These are phyloP conservation scores for Paramormyrops hopkinsi DNA, from an alignment of 2,797 vertebrate genomes.

Conservation along the genomic window DNA sequence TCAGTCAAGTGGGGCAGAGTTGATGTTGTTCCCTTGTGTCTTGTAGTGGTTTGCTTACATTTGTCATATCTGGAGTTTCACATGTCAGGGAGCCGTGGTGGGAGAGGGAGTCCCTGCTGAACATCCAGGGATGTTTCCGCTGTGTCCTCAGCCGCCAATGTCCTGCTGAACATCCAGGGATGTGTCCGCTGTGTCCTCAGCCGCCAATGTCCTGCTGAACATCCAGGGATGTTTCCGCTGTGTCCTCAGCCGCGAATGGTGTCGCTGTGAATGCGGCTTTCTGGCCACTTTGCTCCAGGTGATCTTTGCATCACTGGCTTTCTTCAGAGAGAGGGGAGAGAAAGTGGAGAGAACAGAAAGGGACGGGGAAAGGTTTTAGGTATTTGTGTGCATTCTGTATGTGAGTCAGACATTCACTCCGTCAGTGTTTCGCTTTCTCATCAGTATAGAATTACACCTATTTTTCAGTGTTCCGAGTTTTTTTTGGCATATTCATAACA, in stretches of 20 bases:
- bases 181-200: neutral
- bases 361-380: conserved; percentile 13
- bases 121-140: neutral
- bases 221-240: neutral
- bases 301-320: neutral
- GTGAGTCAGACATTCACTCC: neutral
- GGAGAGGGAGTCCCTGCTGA: neutral
- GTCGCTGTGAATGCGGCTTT: neutral
- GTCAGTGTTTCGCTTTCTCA: neutral
- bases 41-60: neutral
- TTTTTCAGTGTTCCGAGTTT: neutral
- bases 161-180: neutral
- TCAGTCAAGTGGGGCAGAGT: neutral
- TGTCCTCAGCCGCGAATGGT: neutral
- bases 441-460: neutral
- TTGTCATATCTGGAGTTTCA: neutral
- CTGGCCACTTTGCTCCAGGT: neutral
- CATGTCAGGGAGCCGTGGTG: neutral
- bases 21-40: neutral
- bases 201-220: neutral
- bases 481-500: neutral
- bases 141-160: neutral
- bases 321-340: conserved; percentile 18
- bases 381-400: neutral
- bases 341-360: conserved; percentile 13